A percentile compares a stretch with the other conserved stretches of the same genome.
phyloP scores from a whole-genome alignment of 2,113 vertebrate species.

The Clupea harengus region DNA sequence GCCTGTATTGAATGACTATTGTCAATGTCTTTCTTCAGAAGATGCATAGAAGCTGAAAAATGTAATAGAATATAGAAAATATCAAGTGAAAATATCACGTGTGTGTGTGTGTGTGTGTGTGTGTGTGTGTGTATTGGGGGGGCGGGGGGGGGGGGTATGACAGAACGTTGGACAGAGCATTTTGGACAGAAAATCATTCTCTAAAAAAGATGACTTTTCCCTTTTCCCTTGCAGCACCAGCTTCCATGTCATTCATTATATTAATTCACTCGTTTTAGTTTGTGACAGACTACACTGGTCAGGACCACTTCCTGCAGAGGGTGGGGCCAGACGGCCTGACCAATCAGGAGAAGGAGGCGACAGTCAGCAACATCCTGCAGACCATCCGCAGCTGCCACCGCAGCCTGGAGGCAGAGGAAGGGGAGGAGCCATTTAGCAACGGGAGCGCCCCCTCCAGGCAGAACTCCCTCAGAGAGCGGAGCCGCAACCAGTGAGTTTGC shows the following conservation, averaged over 20 bases:
- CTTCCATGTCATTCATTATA: background rate
- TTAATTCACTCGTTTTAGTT: slow-evolving; percentile 70
- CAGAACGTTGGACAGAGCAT: too few species aligned
- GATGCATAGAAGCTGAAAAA: too few species aligned
- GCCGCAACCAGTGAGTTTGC: slow-evolving; percentile 82
- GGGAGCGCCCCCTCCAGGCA: slow-evolving; percentile 66
- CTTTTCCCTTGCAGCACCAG: background rate
- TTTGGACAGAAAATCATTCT: too few species aligned
- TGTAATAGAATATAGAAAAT: too few species aligned
- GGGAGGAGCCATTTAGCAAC: background rate
- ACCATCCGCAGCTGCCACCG: slow-evolving; percentile 94
- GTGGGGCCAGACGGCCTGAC: slow-evolving; percentile 87
- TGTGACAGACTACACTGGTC: slow-evolving; percentile 91
- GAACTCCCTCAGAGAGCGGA: slow-evolving; percentile 82
- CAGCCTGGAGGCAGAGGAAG: slow-evolving; percentile 88
- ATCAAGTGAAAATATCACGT: too few species aligned
- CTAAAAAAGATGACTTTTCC: too few species aligned
- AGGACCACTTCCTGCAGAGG: slow-evolving; percentile 88
- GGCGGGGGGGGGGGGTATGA: too few species aligned
- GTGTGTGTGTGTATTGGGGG: too few species aligned
- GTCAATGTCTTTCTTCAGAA: too few species aligned
- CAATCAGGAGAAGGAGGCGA: slow-evolving; percentile 88
- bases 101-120: too few species aligned
- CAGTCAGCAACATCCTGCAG: slow-evolving; percentile 93
- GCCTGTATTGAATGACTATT: too few species aligned